phyloP scores from a whole-genome alignment of 2,888 invertebrate genomes.

The Drosophila paranaensis region DNA sequence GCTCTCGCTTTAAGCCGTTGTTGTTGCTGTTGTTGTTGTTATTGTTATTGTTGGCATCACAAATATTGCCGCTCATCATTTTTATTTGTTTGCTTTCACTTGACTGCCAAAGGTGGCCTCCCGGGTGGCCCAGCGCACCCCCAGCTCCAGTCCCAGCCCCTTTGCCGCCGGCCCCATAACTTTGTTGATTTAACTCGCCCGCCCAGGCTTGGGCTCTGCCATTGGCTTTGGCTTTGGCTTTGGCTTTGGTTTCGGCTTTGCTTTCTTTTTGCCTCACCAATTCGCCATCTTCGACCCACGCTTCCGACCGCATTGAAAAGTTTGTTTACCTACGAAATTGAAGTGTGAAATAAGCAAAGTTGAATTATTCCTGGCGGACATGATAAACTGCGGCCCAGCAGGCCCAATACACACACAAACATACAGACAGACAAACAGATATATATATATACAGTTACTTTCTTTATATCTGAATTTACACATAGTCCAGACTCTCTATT shows the following conservation, averaged over 20 bases:
- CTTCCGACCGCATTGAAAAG: constrained; percentile 49
- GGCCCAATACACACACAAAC: constrained; percentile 27
- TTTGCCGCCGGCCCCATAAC: constrained; percentile 30
- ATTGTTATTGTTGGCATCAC: constrained; percentile 52
- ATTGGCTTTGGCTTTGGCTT: constrained; percentile 26
- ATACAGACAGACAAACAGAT: neutral
- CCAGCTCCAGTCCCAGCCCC: neutral
- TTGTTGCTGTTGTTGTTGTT: constrained; percentile 29
- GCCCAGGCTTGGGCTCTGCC: constrained; percentile 26
- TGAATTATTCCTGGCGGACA: constrained; percentile 82
- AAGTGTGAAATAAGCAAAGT: constrained; percentile 82
- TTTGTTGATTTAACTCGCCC: constrained; percentile 69
- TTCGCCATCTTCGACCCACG: constrained; percentile 5
- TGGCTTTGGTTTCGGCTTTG: constrained; percentile 31
- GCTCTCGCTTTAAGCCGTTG: constrained; percentile 28
- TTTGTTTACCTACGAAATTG: constrained; percentile 82
- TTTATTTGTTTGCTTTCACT: constrained; percentile 77
- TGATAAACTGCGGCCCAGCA: constrained; percentile 75
- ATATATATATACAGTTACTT: neutral
- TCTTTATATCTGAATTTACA: neutral
- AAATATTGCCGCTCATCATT: constrained; percentile 80
- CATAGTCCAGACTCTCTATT: no score
- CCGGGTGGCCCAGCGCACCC: constrained; percentile 44
- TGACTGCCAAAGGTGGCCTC: constrained; percentile 65
- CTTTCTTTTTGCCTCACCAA: constrained; percentile 15